Conservation (phyloP, 1,140 invertebrate genomes). For the Leptinotarsa texana region DNA sequence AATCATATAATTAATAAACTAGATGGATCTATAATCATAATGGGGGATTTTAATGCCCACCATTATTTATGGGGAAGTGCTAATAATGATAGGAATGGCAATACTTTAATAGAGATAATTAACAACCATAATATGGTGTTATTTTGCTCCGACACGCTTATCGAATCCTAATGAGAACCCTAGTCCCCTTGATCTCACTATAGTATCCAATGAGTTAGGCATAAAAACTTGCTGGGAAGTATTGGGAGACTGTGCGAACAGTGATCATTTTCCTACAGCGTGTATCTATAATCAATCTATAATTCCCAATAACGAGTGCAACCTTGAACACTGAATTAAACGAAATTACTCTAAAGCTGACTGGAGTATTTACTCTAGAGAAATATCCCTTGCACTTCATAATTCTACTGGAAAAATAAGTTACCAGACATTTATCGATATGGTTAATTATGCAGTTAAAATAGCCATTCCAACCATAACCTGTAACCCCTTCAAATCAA, state of each 20-base stretch:
- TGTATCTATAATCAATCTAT: not conserved
- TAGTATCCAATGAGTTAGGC: not conserved
- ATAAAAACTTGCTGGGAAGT: not conserved
- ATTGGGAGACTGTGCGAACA: not conserved
- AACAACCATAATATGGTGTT: not conserved
- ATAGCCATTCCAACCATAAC: not conserved
- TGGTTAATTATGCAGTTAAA: not conserved
- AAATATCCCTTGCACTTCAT: not conserved
- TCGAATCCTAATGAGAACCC: constrained; percentile 8
- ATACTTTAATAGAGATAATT: constrained; percentile 1
- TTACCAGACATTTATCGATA: not conserved
- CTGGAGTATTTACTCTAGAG: constrained; percentile 7
- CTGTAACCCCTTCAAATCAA: not conserved
- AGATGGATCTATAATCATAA: not conserved
- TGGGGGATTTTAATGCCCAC: constrained; percentile 11
- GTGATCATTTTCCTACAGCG: constrained; percentile 15
- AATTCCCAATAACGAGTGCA: not conserved
- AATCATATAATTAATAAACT: not conserved
- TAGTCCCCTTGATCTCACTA: not conserved
- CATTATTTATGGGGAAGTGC: not conserved
- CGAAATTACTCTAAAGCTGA: constrained; percentile 9
- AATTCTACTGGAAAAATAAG: not conserved
- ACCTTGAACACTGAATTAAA: not conserved
- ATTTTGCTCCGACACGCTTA: not conserved
- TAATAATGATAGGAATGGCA: constrained; percentile 12